These are phyloP conservation scores for Amniataba percoides DNA, from an alignment of 2,797 vertebrate species.

Conservation along the genomic window DNA sequence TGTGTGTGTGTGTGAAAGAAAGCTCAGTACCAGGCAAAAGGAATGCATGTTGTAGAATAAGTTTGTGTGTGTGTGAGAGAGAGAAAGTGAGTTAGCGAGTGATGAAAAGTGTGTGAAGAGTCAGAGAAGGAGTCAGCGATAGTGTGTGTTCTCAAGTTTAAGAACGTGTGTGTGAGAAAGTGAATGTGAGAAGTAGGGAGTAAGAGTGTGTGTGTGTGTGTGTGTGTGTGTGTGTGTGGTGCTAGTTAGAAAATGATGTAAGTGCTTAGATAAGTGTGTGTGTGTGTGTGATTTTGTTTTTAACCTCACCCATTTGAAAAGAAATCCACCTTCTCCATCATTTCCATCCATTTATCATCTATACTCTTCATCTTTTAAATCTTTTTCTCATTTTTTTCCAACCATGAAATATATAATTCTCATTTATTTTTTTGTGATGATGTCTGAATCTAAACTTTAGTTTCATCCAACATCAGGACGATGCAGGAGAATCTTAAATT, in stretches of 20 bases:
- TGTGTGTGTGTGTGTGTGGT: not conserved
- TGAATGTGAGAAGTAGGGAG: not conserved
- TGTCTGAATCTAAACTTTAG: not conserved
- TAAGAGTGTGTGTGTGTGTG: not conserved
- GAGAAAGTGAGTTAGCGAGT: not conserved
- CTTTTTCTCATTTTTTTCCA: not conserved
- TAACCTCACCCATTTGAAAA: not conserved
- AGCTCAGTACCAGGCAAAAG: not conserved
- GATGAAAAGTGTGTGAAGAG: not conserved
- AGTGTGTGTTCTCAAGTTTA: not conserved
- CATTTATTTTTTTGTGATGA: not conserved
- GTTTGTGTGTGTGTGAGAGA: not conserved
- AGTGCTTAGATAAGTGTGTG: not conserved
- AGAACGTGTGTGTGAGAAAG: not conserved
- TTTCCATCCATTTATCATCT: too few species aligned
- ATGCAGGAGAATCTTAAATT: not conserved
- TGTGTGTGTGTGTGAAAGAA: slow-evolving; percentile 1
- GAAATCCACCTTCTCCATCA: not conserved
- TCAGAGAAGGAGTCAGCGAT: not conserved
- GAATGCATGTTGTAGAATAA: not conserved
- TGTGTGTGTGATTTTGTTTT: not conserved
- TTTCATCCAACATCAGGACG: not conserved
- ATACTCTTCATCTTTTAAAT: too few species aligned
- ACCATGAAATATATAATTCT: not conserved
- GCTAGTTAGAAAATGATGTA: not conserved